Evolutionary conservation across 2,888 invertebrate genomes (phyloP).

Genomic region (Ophion ellenae): DNA sequence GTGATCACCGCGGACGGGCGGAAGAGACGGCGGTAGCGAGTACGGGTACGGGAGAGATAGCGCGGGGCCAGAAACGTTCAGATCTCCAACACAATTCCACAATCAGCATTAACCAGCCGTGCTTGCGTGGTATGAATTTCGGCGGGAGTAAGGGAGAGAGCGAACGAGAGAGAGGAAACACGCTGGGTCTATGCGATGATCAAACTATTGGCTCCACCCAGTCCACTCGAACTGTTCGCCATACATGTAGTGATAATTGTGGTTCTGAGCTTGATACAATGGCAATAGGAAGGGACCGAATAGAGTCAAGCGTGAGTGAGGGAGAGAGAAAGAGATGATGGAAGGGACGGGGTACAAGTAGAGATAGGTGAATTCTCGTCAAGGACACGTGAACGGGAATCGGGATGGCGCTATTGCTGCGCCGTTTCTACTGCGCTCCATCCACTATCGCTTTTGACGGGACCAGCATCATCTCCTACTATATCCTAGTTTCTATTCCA

Average conservation of each 20-base stretch:
- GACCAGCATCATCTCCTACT: slow-evolving; percentile 43
- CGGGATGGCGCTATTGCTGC: slow-evolving; percentile 14
- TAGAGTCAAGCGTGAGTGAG: slow-evolving; percentile 50
- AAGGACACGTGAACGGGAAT: slow-evolving; percentile 44
- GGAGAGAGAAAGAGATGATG: slow-evolving; percentile 1
- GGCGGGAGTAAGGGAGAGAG: background rate
- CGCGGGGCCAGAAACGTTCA: slow-evolving; percentile 62
- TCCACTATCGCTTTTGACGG: slow-evolving; percentile 31
- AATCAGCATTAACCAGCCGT: slow-evolving; percentile 77
- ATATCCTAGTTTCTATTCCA: slow-evolving; percentile 9
- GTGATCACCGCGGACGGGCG: slow-evolving; percentile 36
- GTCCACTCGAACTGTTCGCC: slow-evolving; percentile 40
- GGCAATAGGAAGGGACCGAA: slow-evolving; percentile 57
- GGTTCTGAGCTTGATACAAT: slow-evolving; percentile 72
- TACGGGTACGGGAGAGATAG: slow-evolving; percentile 38
- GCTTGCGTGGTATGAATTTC: slow-evolving; percentile 60
- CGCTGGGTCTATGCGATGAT: slow-evolving; percentile 37
- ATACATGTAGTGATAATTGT: slow-evolving; percentile 76
- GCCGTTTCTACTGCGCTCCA: slow-evolving; percentile 2
- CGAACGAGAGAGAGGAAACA: slow-evolving; percentile 25
- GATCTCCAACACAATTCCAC: slow-evolving; percentile 79
- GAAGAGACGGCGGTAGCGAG: slow-evolving; percentile 36
- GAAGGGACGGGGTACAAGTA: background rate
- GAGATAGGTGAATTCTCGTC: slow-evolving; percentile 29
- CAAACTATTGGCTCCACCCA: slow-evolving; percentile 48